Evolutionary conservation across 1,140 invertebrate genomes (phyloP), one percentile per base, ranked within the genome.

Genomic region (Cecropterus lyciades): DNA sequence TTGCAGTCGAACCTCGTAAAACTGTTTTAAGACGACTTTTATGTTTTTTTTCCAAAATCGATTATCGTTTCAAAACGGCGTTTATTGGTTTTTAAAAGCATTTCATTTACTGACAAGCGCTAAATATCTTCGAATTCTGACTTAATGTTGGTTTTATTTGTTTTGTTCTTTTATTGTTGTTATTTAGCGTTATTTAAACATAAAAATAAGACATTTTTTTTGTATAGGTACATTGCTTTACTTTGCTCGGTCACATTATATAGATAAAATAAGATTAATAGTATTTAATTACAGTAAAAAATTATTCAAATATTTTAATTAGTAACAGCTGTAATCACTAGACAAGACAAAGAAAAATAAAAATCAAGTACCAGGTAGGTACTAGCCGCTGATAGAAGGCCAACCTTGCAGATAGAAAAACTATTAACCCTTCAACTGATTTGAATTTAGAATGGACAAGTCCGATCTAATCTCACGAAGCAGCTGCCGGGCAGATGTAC

Each of bases 401-500:
- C 48, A 63, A 16, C 46, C 46, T 62, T 51, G 60, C 20, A 16
- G 60, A 52, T 69, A 59, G 55, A 80, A 80, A 77, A 79, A 72
- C 69, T 67, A 77, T 75, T 75, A 81, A 80, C 82, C 82, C 79
- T 82, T 81, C 73, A 63, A 66, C 73, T 78, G 76, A 81, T 76
- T 81, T 70, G 75, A 79, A 75, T 64, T 63, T 67, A 66, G 64
- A 80, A 79, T 71, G 80, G 82, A 79, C 82, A 82, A 75, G 66
- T 73, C 74, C 76, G 82, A 84, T 84, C 73, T 84, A 84, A 84
- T 84, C 82, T 82, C 67, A 66, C 67, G 53, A 59, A 65, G 67
- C 82, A 85, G 82, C 82, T 85, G 82, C 77, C 74, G 51, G 80
- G 78, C 82, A 85, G 82, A 85, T 85, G 81, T 79, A 74, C 67